Conservation (phyloP, 1,140 invertebrate genomes). For the Drosophila bifasciata region DNA sequence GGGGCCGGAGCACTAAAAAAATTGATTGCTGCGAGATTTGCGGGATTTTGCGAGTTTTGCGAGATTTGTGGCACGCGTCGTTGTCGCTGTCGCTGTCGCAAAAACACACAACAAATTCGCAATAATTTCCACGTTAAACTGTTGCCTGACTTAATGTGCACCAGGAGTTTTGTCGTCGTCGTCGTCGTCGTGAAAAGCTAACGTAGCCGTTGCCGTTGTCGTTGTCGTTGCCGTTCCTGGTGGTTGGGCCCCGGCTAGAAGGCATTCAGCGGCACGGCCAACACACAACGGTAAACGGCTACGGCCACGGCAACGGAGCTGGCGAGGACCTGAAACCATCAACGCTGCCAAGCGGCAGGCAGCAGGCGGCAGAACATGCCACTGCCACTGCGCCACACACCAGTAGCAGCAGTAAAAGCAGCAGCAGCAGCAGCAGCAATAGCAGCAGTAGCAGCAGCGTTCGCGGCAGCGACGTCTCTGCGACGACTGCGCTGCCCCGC, state of each 20-base stretch:
- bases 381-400: neutral
- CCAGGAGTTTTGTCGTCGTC: constrained; percentile 77
- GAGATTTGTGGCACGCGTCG: constrained; percentile 45
- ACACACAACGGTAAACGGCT: constrained; percentile 50
- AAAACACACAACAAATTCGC: constrained; percentile 83
- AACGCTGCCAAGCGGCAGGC: constrained; percentile 23
- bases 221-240: constrained; percentile 38
- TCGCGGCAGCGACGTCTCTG: constrained; percentile 25
- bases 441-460: constrained; percentile 24
- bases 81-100: constrained; percentile 24
- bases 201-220: constrained; percentile 15
- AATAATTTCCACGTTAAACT: constrained; percentile 84
- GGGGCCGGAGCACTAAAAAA: neutral
- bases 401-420: constrained; percentile 21
- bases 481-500: constrained; percentile 42
- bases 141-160: constrained; percentile 82
- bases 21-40: constrained; percentile 1
- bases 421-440: constrained; percentile 23
- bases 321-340: constrained; percentile 53
- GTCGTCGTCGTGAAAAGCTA: constrained; percentile 34
- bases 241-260: constrained; percentile 57
- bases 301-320: constrained; percentile 19
- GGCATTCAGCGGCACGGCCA: constrained; percentile 34
- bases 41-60: constrained; percentile 14
- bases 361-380: constrained; percentile 1